These are phyloP conservation scores for Lipophrys pholis DNA, from an alignment of 2,113 vertebrate genomes.

Conservation along the genomic window DNA sequence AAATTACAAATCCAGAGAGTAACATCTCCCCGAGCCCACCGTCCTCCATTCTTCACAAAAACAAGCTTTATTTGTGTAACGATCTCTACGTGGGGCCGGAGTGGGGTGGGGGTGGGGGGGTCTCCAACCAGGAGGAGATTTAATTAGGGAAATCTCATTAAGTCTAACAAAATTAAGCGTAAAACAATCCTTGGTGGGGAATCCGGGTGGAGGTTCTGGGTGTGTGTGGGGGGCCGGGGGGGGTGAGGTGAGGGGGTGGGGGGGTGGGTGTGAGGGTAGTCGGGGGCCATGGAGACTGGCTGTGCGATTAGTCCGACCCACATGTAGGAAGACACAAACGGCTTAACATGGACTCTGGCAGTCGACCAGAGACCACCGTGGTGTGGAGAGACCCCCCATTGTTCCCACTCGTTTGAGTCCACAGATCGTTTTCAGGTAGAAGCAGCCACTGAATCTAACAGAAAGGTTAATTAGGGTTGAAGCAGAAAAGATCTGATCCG, in stretches of 20 bases:
- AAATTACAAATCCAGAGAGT: slow-evolving; percentile 62
- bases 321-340: slow-evolving; percentile 67
- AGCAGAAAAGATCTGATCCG: background rate
- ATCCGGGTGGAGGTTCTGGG: slow-evolving; percentile 74
- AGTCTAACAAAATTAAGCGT: slow-evolving; percentile 97
- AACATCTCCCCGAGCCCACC: slow-evolving; percentile 40
- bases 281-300: slow-evolving; percentile 81
- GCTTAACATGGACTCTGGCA: slow-evolving; percentile 69
- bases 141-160: slow-evolving; percentile 99
- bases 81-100: slow-evolving; percentile 87
- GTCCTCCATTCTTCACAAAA: slow-evolving; percentile 62
- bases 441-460: slow-evolving; percentile 8
- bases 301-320: slow-evolving; percentile 75
- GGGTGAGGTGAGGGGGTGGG: slow-evolving; percentile 75
- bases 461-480: too few relatives aligned
- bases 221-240: slow-evolving; percentile 49
- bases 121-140: slow-evolving; percentile 93
- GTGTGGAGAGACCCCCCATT: slow-evolving; percentile 52
- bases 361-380: slow-evolving; percentile 54
- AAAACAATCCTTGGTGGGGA: slow-evolving; percentile 96
- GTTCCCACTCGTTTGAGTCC: slow-evolving; percentile 37
- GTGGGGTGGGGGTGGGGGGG: slow-evolving; percentile 46
- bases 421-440: slow-evolving; percentile 17
- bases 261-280: slow-evolving; percentile 61
- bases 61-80: slow-evolving; percentile 87